phyloP scores from a whole-genome alignment of 2,113 vertebrate genomes.

The Pseudopodoces humilis region DNA sequence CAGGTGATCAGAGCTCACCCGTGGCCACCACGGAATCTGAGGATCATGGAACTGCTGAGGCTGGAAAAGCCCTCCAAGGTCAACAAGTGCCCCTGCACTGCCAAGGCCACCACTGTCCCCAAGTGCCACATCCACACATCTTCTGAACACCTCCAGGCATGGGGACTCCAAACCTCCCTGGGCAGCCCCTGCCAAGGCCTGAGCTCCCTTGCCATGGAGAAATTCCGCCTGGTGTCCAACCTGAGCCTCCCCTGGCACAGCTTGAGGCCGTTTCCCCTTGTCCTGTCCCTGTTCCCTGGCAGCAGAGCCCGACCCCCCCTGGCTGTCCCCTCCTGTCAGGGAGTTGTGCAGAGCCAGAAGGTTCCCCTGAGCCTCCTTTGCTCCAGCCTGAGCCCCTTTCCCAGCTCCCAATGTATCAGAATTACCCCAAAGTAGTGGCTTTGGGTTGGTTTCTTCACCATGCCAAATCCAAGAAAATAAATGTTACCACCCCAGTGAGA shows the following conservation, averaged over 20 bases:
- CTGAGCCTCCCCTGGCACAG: neutral
- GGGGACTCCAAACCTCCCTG: neutral
- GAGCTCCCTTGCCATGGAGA: neutral
- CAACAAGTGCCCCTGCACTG: neutral
- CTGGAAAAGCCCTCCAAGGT: neutral
- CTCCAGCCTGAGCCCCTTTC: neutral
- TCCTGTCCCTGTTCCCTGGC: neutral
- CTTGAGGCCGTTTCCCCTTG: neutral
- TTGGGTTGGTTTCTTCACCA: neutral
- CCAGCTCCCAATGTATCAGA: neutral
- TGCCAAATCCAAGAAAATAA: neutral
- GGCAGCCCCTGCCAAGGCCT: neutral
- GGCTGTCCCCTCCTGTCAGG: neutral
- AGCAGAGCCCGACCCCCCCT: neutral
- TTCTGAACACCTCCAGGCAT: neutral
- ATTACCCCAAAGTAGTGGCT: neutral
- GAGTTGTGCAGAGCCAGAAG: neutral
- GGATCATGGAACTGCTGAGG: neutral
- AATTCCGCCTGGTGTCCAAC: neutral
- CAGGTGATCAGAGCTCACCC: neutral
- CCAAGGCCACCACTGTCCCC: neutral
- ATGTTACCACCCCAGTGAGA: neutral
- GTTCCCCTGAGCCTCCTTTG: neutral
- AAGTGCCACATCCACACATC: neutral
- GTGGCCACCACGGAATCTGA: rapidly evolving